Evolutionary conservation across 2,797 vertebrate species (phyloP).

Genomic region (Chloroceryle amazona): DNA sequence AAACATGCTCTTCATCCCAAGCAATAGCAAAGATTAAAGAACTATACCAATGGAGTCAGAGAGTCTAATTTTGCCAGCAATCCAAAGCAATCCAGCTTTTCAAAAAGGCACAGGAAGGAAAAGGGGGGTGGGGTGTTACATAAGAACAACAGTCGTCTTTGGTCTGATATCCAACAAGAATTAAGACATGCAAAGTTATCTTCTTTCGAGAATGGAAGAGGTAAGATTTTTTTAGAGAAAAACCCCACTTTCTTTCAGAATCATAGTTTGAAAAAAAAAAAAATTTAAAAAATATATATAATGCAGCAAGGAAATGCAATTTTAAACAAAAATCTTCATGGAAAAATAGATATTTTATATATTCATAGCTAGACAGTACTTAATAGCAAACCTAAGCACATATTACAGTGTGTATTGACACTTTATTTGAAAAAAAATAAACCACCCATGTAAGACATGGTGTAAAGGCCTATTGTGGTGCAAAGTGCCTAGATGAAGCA

Average conservation of each 20-base stretch:
- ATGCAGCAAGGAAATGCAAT: slow-evolving; percentile 1
- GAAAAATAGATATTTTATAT: slow-evolving; percentile 33
- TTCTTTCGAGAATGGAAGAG: slow-evolving; percentile 31
- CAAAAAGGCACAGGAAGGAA: neutral
- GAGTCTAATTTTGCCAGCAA: neutral
- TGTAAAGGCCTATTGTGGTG: slow-evolving; percentile 13
- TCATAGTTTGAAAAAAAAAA: neutral
- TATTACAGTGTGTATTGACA: slow-evolving; percentile 1
- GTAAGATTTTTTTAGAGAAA: slow-evolving; percentile 20
- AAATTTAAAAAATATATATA: neutral
- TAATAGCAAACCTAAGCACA: slow-evolving; percentile 8
- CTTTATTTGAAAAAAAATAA: neutral
- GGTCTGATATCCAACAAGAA: neutral
- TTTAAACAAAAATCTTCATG: slow-evolving; percentile 34
- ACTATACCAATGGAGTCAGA: neutral
- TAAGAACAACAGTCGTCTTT: neutral
- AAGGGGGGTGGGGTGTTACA: neutral
- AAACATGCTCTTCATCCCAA: slow-evolving; percentile 47
- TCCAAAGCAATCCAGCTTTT: slow-evolving; percentile 3
- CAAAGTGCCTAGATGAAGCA: slow-evolving; percentile 50
- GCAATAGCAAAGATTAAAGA: slow-evolving; percentile 11
- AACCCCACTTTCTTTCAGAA: slow-evolving; percentile 26
- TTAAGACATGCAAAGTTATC: slow-evolving; percentile 41
- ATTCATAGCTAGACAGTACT: neutral
- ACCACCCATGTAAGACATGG: neutral